Percentiles rank a stretch among this genome's conserved stretches.
phyloP scores from a whole-genome alignment of 1,140 invertebrate genomes.

The Limonius californicus region DNA sequence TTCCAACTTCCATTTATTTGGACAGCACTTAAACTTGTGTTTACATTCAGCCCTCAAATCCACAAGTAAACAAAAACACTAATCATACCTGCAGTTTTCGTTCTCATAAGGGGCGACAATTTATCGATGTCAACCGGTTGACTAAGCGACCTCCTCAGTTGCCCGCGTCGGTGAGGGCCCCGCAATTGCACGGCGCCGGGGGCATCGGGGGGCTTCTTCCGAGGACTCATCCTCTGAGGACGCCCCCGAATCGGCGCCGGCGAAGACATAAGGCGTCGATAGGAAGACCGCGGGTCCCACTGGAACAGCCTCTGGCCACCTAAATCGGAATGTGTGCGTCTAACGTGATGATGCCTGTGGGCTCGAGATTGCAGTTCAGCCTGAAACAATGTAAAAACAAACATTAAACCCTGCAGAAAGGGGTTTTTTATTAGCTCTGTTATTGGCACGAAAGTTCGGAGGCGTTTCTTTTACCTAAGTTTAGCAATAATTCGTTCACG shows the following conservation, averaged over 20 bases:
- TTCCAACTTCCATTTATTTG: too few relatives aligned
- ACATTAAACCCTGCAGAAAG: too few relatives aligned
- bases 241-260: constrained; percentile 59
- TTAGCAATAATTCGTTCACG: background rate
- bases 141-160: constrained; percentile 64
- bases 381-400: constrained; percentile 40
- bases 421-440: too few relatives aligned
- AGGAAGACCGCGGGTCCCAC: constrained; percentile 54
- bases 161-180: constrained; percentile 41
- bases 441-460: background rate
- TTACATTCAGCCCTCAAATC: too few relatives aligned
- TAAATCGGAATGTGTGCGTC: constrained; percentile 58
- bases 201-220: constrained; percentile 45
- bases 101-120: constrained; percentile 55
- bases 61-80: constrained; percentile 15
- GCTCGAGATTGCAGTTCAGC: constrained; percentile 54
- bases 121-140: constrained; percentile 69
- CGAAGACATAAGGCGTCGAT: constrained; percentile 54
- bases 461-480: background rate
- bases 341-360: constrained; percentile 51
- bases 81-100: constrained; percentile 54
- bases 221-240: constrained; percentile 49
- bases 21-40: too few relatives aligned
- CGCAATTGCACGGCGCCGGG: constrained; percentile 46
- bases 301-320: constrained; percentile 56